Evolutionary conservation across 1,140 invertebrate genomes (phyloP).

Genomic region (Dreissena rostriformis): DNA sequence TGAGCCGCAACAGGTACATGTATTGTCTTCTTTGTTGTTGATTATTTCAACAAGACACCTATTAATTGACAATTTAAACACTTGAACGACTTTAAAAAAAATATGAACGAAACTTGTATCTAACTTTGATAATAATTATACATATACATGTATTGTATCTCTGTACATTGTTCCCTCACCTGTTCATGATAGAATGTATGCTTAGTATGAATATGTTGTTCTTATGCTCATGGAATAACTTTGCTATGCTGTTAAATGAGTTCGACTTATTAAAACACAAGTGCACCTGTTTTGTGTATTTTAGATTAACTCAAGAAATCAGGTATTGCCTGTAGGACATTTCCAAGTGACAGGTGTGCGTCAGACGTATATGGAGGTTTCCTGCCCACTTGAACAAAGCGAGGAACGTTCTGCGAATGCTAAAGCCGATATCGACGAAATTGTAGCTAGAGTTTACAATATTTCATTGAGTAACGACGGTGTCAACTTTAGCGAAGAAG

Average conservation of each 20-base stretch:
- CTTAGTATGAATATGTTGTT: neutral
- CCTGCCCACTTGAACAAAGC: neutral
- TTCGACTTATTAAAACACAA: neutral
- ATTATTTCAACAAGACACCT: neutral
- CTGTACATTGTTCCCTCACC: neutral
- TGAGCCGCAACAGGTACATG: neutral
- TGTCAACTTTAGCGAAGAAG: neutral
- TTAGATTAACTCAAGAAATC: too few species aligned
- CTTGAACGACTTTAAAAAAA: neutral
- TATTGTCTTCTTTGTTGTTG: neutral
- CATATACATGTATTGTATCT: too few species aligned
- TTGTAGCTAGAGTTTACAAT: neutral
- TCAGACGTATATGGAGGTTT: conserved; percentile 11
- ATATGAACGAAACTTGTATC: too few species aligned
- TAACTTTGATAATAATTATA: neutral
- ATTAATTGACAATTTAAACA: neutral
- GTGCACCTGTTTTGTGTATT: neutral
- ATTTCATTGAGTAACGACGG: conserved; percentile 34
- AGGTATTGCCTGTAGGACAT: neutral
- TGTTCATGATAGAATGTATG: too few species aligned
- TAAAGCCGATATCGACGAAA: neutral
- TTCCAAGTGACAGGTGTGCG: neutral
- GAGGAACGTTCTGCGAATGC: neutral
- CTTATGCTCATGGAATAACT: neutral
- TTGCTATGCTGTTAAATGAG: too few species aligned